phyloP scores from a whole-genome alignment of 2,797 vertebrate genomes.

The Labroides dimidiatus region DNA sequence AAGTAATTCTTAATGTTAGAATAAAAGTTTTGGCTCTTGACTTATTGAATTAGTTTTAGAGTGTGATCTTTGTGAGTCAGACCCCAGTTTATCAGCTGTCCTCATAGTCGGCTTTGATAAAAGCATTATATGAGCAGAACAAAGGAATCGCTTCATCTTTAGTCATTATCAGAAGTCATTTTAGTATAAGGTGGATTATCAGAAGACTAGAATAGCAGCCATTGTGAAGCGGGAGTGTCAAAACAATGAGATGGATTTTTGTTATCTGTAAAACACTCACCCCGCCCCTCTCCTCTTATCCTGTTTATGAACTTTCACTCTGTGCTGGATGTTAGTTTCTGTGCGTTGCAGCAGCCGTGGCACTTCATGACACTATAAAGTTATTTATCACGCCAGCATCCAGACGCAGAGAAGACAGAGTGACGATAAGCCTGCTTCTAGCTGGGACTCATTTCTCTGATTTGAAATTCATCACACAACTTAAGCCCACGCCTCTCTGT shows the following conservation, averaged over 20 bases:
- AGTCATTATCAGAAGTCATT: conserved; percentile 17
- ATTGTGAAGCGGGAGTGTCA: background rate
- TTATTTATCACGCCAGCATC: conserved; percentile 51
- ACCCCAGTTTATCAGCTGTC: background rate
- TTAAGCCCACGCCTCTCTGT: conserved; percentile 8
- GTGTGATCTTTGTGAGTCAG: conserved; percentile 1
- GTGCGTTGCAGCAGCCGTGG: conserved; percentile 18
- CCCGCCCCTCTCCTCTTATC: background rate
- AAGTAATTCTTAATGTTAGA: too few species aligned
- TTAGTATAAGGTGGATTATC: conserved; percentile 13
- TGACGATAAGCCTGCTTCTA: conserved; percentile 36
- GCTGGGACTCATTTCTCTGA: conserved; percentile 41
- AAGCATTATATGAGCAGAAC: conserved; percentile 1
- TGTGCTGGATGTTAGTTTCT: conserved; percentile 28
- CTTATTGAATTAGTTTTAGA: background rate
- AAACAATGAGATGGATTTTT: conserved; percentile 10
- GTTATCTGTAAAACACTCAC: background rate
- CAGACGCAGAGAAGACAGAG: conserved; percentile 47
- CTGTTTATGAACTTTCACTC: conserved; percentile 35
- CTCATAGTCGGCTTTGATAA: background rate
- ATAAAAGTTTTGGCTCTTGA: too few species aligned
- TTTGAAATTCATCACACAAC: conserved; percentile 51
- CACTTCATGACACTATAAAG: conserved; percentile 40
- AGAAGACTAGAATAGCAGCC: background rate
- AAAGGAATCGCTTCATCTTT: background rate